Conservation (phyloP, 2,797 vertebrate genomes). For the Hypotaenidia philippensis region DNA sequence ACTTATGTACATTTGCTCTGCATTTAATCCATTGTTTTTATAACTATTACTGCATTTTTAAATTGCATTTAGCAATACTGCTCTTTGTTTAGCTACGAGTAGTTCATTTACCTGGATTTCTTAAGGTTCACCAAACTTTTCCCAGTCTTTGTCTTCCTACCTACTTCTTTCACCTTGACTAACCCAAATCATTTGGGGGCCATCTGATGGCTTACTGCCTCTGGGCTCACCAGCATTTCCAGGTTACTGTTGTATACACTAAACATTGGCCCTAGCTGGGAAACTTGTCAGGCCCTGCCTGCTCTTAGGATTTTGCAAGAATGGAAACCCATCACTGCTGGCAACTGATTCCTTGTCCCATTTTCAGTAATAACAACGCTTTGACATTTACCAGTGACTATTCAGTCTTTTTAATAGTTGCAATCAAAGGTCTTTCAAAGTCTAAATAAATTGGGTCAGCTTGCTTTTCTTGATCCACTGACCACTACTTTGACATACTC, state of each 20-base stretch:
- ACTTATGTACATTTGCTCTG: background rate
- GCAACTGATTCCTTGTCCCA: conserved; percentile 17
- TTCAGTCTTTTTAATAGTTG: background rate
- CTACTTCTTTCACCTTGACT: conserved; percentile 1
- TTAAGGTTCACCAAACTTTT: background rate
- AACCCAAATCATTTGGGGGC: background rate
- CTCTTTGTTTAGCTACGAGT: background rate
- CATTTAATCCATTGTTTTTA: background rate
- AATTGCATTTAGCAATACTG: background rate
- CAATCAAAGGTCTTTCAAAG: conserved; percentile 12
- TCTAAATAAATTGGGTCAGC: background rate
- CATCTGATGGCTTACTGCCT: conserved; percentile 6
- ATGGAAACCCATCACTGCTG: conserved; percentile 3
- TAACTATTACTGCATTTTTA: background rate
- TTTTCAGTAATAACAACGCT: background rate
- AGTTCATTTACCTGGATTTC: background rate
- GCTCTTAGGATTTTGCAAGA: conserved; percentile 4
- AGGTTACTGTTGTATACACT: background rate
- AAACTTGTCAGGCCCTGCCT: conserved; percentile 21
- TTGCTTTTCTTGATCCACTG: background rate
- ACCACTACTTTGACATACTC: background rate
- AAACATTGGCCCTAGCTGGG: background rate
- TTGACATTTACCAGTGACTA: background rate
- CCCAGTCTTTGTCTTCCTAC: background rate
- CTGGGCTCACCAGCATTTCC: background rate